A percentile compares a stretch with the other conserved stretches of the same genome.
phyloP scores from a whole-genome alignment of 2,888 invertebrate genomes.

The Meiosimyza decipiens region DNA sequence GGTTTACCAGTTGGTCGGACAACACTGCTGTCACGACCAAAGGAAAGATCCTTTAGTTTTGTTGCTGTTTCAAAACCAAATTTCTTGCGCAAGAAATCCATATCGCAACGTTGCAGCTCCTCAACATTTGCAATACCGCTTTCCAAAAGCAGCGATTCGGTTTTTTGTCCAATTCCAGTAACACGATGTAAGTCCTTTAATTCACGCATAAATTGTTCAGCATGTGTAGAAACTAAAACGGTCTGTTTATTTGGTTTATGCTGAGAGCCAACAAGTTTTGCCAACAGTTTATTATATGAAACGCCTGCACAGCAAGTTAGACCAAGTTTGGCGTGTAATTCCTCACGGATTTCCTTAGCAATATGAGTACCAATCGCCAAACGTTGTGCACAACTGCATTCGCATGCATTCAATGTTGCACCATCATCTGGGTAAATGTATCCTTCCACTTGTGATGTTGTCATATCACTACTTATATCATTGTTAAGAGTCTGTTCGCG shows the following conservation, averaged over 20 bases:
- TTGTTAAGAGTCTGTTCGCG: constrained; percentile 43
- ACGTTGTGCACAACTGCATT: constrained; percentile 79
- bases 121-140: constrained; percentile 75
- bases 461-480: neutral
- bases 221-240: constrained; percentile 77
- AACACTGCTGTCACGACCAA: constrained; percentile 79
- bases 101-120: constrained; percentile 74
- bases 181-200: constrained; percentile 74
- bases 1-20: constrained; percentile 83
- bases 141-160: constrained; percentile 73
- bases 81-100: constrained; percentile 72
- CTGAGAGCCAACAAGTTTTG: constrained; percentile 79
- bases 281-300: constrained; percentile 84
- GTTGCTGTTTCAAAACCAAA: constrained; percentile 77
- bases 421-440: constrained; percentile 73
- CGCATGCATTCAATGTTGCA: constrained; percentile 69
- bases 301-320: constrained; percentile 86
- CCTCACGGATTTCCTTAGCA: constrained; percentile 80
- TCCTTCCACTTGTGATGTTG: constrained; percentile 59
- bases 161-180: constrained; percentile 82
- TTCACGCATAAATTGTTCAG: constrained; percentile 74
- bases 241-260: constrained; percentile 89
- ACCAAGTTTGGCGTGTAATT: constrained; percentile 75
- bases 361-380: constrained; percentile 78
- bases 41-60: constrained; percentile 76